A percentile compares a stretch with the other conserved stretches of the same genome.
Evolutionary conservation across 1,140 invertebrate genomes (phyloP).

Genomic region (Drosophila tropicalis): DNA sequence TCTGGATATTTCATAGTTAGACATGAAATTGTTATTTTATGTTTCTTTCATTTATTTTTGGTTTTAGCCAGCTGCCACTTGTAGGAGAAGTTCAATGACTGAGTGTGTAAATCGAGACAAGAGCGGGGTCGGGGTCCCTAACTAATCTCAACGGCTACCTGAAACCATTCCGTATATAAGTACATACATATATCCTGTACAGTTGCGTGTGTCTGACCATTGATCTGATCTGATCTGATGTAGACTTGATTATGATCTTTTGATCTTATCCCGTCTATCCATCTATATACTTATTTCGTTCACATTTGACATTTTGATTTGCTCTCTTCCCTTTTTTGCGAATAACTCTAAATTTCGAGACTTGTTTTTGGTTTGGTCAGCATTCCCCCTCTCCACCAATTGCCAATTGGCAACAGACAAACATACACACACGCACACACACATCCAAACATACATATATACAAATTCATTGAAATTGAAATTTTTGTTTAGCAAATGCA

Average conservation of each 20-base stretch:
- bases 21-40: conserved; percentile 3
- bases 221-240: neutral
- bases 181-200: conserved; percentile 18
- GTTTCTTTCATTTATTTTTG: conserved; percentile 15
- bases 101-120: neutral
- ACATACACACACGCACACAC: too few species aligned
- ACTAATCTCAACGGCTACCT: conserved; percentile 16
- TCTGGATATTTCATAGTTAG: conserved; percentile 50
- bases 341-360: conserved; percentile 23
- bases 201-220: conserved; percentile 1
- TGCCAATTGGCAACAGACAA: conserved; percentile 11
- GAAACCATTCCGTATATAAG: neutral
- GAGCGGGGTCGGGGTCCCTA: conserved; percentile 3
- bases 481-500: conserved; percentile 43
- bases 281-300: conserved; percentile 14
- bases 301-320: conserved; percentile 62
- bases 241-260: conserved; percentile 54
- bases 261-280: neutral
- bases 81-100: conserved; percentile 34
- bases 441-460: too few species aligned
- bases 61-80: conserved; percentile 23
- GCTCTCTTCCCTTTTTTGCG: conserved; percentile 1
- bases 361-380: conserved; percentile 1
- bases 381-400: neutral
- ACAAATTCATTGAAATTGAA: conserved; percentile 19